Evolutionary conservation across 2,888 invertebrate genomes (phyloP), one percentile per base, ranked within the genome.

Genomic region (Biston betularia): DNA sequence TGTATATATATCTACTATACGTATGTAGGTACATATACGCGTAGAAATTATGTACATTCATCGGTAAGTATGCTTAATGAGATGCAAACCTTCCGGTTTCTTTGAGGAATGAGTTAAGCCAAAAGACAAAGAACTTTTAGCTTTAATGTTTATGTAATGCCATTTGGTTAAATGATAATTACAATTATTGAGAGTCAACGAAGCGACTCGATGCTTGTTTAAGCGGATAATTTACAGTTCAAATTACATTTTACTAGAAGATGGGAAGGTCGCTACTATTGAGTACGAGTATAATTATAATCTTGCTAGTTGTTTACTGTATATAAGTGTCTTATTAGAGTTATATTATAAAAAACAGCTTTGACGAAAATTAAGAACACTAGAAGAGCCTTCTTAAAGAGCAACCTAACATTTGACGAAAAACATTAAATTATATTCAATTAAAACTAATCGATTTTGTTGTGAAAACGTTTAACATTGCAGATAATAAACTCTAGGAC

Each of bases 121-220:
- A 7, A n/a, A 24, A 59, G 14, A 60, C 53, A 52, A 53, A 53
- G 15, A 15, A 42, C 14, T 45, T 50, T 58, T 24, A 58, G 34
- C n/a, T 2, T 33, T 8, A 52, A 53, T 52, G 14, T 44, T 15
- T 15, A 48, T 8, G n/a, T 35, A 53, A 24, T 38, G 12, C 8
- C 34, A 55, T 44, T 34, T 34, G 38, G 35, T 63, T 63, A 44
- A 38, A 10, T 38, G 8, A 15, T 46, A 14, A 56, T 66, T 57
- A 66, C 61, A 61, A 57, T 61, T 55, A 46, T 46, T 42, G 15
- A 55, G 38, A 60, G 60, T 35, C 49, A 67, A 67, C 68, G 60
- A 65, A 60, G 60, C 52, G 63, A 60, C 67, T 73, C 53, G 58
- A 66, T 50, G 65, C 55, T 71, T 65, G 65, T 65, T 71, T 66